phyloP scores from a whole-genome alignment of 2,113 vertebrate genomes.

The Serinus canaria region DNA sequence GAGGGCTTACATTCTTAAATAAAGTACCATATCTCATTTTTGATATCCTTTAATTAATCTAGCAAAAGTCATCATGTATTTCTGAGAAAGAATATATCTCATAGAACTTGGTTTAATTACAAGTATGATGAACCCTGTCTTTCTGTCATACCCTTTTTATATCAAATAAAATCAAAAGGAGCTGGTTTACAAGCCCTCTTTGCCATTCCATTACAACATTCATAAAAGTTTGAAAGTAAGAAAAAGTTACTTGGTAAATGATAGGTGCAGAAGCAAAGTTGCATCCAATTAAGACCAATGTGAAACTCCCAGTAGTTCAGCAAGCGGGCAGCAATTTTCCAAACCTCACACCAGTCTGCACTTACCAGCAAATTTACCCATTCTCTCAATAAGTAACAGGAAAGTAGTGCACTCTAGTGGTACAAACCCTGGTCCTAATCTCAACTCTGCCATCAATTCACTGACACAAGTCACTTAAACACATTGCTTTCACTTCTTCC shows the following conservation, averaged over 20 bases:
- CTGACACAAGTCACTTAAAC: neutral
- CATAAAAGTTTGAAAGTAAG: neutral
- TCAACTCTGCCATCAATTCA: neutral
- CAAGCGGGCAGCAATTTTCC: neutral
- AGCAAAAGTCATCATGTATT: neutral
- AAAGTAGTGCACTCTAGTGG: slow-evolving; percentile 3
- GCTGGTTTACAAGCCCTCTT: neutral
- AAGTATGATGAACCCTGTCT: neutral
- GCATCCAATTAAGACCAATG: neutral
- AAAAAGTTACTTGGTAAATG: neutral
- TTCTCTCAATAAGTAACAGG: neutral
- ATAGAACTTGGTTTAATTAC: neutral
- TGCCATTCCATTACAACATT: neutral
- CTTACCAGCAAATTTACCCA: neutral
- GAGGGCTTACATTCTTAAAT: slow-evolving; percentile 1
- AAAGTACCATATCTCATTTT: neutral
- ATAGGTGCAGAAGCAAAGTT: neutral
- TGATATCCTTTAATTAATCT: neutral
- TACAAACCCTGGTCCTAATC: neutral
- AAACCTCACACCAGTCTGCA: neutral
- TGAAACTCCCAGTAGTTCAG: neutral
- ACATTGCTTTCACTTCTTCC: neutral
- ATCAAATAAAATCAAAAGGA: neutral
- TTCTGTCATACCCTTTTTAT: neutral
- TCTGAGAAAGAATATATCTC: neutral